These are phyloP conservation scores for Craniophora ligustri DNA, from an alignment of 2,888 invertebrate species.

Conservation along the genomic window DNA sequence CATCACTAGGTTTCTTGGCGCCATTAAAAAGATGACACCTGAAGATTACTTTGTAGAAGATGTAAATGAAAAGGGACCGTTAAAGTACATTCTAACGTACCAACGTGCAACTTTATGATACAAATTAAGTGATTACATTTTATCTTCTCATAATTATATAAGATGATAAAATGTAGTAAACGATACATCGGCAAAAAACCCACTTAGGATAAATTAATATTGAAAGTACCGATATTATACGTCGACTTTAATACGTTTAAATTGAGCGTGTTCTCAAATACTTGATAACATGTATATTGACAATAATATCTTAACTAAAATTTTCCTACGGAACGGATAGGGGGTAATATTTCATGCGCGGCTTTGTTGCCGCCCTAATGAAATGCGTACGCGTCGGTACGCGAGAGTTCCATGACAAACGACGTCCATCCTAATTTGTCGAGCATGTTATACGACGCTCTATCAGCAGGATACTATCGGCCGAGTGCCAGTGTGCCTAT, in stretches of 20 bases:
- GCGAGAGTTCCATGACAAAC: constrained; percentile 72
- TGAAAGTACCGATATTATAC: neutral
- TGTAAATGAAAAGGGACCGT: constrained; percentile 36
- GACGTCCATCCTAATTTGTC: constrained; percentile 80
- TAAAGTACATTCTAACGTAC: constrained; percentile 19
- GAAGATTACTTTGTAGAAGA: constrained; percentile 42
- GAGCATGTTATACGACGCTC: constrained; percentile 65
- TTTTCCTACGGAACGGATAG: constrained; percentile 44
- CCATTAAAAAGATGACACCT: constrained; percentile 57
- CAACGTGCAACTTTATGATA: constrained; percentile 26
- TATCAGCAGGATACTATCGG: constrained; percentile 75
- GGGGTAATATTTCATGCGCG: constrained; percentile 66
- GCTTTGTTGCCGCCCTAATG: constrained; percentile 67
- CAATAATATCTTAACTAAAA: constrained; percentile 19
- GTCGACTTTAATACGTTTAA: neutral
- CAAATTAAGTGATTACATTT: constrained; percentile 41
- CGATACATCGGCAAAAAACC: neutral
- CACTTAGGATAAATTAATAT: constrained; percentile 1
- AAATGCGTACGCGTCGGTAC: constrained; percentile 60
- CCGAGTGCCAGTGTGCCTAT: constrained; percentile 35
- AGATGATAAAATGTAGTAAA: no score
- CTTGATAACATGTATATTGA: constrained; percentile 2
- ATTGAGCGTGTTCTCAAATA: neutral
- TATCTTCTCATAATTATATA: no score
- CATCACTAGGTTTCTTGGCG: constrained; percentile 60